Evolutionary conservation across 2,113 vertebrate genomes (phyloP), one percentile per base, ranked within the genome.

Genomic region (Xyliphius kryptos): DNA sequence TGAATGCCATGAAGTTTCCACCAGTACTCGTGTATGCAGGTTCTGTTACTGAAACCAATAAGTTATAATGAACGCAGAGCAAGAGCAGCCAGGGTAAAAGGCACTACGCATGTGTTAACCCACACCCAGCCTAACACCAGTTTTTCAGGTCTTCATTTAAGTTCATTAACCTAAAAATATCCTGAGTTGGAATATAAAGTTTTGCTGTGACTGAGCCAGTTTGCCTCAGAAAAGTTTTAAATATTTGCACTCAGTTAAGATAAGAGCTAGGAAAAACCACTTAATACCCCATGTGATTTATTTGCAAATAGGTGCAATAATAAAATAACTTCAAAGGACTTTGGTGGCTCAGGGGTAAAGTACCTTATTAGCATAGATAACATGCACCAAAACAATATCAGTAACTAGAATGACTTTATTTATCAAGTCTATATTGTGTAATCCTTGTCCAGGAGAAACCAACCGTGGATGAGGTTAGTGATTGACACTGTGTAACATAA

Each of bases 111-210:
- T 43, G 37, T 22, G 41, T 21, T 43, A 40, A 69, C 61, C 73
- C 82, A 84, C 85, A 80, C 83, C 84, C 84, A 83, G 73, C 49
- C 56, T 68, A 21, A 68, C 78, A 82, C 85, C 76, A 72, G 84
- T 85, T 67, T 74, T 74, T 83, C 85, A 72, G 75, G 82, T 79
- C 61, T 37, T 58, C n/a, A 6, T 17, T 63, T 47, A 10, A 55
- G 37, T 13, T 19, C 15, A 9, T 50, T 14, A 1, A n/a, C 4
- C 11, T n/a, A 9, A 26, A 49, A 56, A 41, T 5, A n/a, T 14
- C 43, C 13, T 51, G 37, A 21, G 47, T 58, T 36, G 37, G 14
- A 66, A 56, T 58, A 32, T 10, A 14, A 1, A 20, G 26, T 11
- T 43, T 5, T 5, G 16, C 46, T 49, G 57, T 32, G 7, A 32